phyloP scores from a whole-genome alignment of 2,113 vertebrate genomes.

The Triplophysa tibetana region DNA sequence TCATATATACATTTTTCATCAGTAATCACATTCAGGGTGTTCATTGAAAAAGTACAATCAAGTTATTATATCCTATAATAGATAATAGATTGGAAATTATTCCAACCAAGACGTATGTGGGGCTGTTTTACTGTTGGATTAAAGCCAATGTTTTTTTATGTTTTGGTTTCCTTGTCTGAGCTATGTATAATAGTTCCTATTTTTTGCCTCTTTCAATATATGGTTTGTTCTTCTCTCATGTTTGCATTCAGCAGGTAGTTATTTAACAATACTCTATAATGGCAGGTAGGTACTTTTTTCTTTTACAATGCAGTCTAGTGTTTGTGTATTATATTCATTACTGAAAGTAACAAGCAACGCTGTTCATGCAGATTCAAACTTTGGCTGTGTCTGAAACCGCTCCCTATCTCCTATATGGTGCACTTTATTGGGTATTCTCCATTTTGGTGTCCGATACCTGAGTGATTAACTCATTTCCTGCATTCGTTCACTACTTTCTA shows the following conservation, averaged over 20 bases:
- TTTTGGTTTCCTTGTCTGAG: not conserved
- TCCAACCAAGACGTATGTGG: not conserved
- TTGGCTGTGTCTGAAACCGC: not conserved
- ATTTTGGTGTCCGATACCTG: too few species aligned
- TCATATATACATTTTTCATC: too few species aligned
- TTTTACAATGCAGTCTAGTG: conserved; percentile 8
- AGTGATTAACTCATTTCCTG: too few species aligned
- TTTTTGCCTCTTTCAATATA: not conserved
- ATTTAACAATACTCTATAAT: not conserved
- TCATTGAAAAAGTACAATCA: too few species aligned
- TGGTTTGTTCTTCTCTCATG: not conserved
- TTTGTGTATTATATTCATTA: not conserved
- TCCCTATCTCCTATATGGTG: too few species aligned
- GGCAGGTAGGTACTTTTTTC: conserved; percentile 33
- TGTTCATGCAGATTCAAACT: conserved; percentile 9
- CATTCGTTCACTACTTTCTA: too few species aligned
- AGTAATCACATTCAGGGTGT: too few species aligned
- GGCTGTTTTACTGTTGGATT: not conserved
- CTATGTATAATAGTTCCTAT: not conserved
- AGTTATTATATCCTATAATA: too few species aligned
- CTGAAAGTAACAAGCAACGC: not conserved
- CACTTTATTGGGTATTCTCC: too few species aligned
- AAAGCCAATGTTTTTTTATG: not conserved
- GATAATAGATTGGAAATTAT: too few species aligned
- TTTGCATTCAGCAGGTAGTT: not conserved